Base-by-base conservation (phyloP, 1,140 invertebrate genomes). In the Eupeodes corollae region DNA sequence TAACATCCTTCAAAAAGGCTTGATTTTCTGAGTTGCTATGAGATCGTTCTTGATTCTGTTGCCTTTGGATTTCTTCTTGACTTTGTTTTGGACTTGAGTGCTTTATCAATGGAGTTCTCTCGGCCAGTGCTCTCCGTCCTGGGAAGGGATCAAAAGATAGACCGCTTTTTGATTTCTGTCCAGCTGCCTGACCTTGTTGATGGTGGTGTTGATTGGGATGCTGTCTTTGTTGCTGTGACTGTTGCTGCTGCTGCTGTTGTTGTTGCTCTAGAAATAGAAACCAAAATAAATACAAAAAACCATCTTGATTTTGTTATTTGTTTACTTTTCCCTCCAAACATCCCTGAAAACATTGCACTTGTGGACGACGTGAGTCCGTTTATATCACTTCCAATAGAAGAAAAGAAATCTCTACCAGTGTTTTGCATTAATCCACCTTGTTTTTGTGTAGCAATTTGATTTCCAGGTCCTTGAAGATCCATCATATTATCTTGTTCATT, bases 311-410 rank as follows among this genome's bases (percentile, higher is more conserved):
- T 16, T 48, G 3, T 26, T 26, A 18, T 34, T 15, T 1, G 45
- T 59, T 53, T 57, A 76, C 81, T 80, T 67, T 78, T 79, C 16
- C 71, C 69, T 69, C 86, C 83, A 64, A 95, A 93, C 53, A 93
- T 77, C 64, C 89, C 90, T 48, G 86, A 91, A 58, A 95, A 90
- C 80, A 93, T 89, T 57, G 80, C 90, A 6, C 86, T 84, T 0
- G 91, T 93, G 58, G 90, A 88, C 9, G 86, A 82, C 19, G 90
- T 89, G 42, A 93, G 78, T 6, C 88, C 90, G 67, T 93, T 94
- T 26, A 93, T 73, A 68, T 91, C 88, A 16, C 78, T 88, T 57
- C 86, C 86, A 57, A 92, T 86, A 59, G 89, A 89, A 47, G 86
- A 88, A 58, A 92, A 87, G 68, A 93, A 91, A 63, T 91, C 88